Evolutionary conservation across 2,888 invertebrate genomes (phyloP).

Genomic region (Strigamia crassipes): DNA sequence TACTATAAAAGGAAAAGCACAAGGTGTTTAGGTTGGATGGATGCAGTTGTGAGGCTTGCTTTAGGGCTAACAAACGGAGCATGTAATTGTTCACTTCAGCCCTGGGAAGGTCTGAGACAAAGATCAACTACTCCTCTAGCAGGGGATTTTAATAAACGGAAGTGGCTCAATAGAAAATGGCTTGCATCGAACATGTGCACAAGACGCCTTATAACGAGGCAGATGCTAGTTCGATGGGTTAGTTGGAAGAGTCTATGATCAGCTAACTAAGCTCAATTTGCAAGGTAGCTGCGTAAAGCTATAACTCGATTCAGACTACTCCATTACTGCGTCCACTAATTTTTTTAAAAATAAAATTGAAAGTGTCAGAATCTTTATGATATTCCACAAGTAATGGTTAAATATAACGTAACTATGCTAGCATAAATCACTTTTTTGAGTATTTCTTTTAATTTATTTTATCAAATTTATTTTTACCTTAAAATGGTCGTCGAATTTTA

Average conservation of each 20-base stretch:
- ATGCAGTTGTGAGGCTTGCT: slow-evolving; percentile 51
- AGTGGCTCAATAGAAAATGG: slow-evolving; percentile 50
- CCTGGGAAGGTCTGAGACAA: slow-evolving; percentile 52
- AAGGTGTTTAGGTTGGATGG: neutral
- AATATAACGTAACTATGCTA: no score
- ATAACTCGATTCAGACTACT: slow-evolving; percentile 52
- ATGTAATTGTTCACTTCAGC: slow-evolving; percentile 46
- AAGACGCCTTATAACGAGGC: slow-evolving; percentile 46
- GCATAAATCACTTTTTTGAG: no score
- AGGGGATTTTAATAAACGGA: slow-evolving; percentile 48
- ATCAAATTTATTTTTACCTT: slow-evolving; percentile 55
- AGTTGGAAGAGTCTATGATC: slow-evolving; percentile 50
- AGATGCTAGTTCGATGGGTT: slow-evolving; percentile 45
- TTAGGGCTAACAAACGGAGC: slow-evolving; percentile 50
- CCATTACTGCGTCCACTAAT: slow-evolving; percentile 48
- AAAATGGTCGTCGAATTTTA: slow-evolving; percentile 64
- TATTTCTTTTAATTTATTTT: no score
- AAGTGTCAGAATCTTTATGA: no score
- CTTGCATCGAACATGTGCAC: slow-evolving; percentile 47
- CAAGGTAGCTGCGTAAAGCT: slow-evolving; percentile 49
- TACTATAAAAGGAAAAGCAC: neutral
- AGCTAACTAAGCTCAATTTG: slow-evolving; percentile 49
- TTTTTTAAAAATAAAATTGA: no score
- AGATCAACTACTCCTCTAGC: slow-evolving; percentile 49
- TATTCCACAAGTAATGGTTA: no score